Evolutionary conservation across 2,797 vertebrate genomes (phyloP).

Genomic region (Alfaro cultratus): DNA sequence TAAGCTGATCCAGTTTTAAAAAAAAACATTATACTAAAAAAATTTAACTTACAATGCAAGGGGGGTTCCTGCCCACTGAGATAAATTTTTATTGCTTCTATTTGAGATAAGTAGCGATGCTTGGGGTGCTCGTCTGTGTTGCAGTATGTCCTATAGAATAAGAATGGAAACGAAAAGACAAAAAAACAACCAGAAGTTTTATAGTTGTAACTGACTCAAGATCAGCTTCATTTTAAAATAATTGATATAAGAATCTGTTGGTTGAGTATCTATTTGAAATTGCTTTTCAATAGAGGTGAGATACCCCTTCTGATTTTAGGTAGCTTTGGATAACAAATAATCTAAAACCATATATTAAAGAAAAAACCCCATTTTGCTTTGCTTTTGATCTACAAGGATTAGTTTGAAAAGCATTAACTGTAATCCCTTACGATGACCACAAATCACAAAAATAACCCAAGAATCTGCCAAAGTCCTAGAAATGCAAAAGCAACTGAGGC

Average conservation of each 20-base stretch:
- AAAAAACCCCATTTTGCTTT: not conserved
- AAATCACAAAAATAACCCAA: constrained; percentile 10
- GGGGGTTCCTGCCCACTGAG: constrained; percentile 91
- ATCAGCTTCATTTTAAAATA: not conserved
- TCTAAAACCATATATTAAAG: constrained; percentile 22
- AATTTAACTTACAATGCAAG: constrained; percentile 87
- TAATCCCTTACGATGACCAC: constrained; percentile 60
- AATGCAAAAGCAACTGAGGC: not conserved
- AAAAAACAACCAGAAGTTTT: constrained; percentile 1
- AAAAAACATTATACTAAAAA: too few species aligned
- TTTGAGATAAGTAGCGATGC: constrained; percentile 91
- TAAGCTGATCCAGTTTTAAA: not conserved
- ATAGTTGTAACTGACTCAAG: not conserved
- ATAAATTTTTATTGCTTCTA: constrained; percentile 95
- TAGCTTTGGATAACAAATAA: not conserved
- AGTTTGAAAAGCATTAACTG: constrained; percentile 46
- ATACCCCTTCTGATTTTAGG: not conserved
- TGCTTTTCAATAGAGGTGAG: not conserved
- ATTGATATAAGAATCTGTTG: not conserved
- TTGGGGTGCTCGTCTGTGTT: constrained; percentile 93
- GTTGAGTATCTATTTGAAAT: constrained; percentile 4
- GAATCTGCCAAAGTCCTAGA: not conserved
- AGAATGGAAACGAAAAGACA: not conserved
- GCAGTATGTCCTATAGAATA: constrained; percentile 90
- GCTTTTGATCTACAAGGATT: constrained; percentile 23